Percentiles rank a stretch among this genome's conserved stretches.
Evolutionary conservation across 2,888 invertebrate genomes (phyloP).

Genomic region (Celastrina argiolus): DNA sequence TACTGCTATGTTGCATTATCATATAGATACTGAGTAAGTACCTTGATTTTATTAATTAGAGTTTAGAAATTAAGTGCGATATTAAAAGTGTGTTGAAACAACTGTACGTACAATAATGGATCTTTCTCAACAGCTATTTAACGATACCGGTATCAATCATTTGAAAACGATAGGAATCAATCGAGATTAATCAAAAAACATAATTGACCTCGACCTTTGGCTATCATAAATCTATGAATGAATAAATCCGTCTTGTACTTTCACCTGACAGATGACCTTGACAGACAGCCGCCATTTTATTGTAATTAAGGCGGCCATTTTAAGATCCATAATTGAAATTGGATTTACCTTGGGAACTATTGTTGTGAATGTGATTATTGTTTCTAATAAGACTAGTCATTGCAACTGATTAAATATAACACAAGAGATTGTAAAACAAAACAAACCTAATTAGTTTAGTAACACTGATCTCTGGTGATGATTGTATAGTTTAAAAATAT

Average conservation of each 20-base stretch:
- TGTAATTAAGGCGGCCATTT: conserved; percentile 33
- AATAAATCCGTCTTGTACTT: conserved; percentile 36
- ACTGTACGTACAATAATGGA: background rate
- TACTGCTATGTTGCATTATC: no score
- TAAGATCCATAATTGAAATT: conserved; percentile 24
- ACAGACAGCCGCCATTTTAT: conserved; percentile 33
- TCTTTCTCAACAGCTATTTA: conserved; percentile 30
- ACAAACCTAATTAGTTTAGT: conserved; percentile 5
- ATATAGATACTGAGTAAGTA: background rate
- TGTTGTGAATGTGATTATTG: background rate
- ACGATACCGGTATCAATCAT: conserved; percentile 31
- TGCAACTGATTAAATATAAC: background rate
- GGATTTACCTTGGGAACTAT: conserved; percentile 22
- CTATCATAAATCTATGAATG: conserved; percentile 41
- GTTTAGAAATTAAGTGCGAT: background rate
- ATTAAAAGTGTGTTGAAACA: background rate
- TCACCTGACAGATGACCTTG: conserved; percentile 45
- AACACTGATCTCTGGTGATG: background rate
- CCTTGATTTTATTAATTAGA: background rate
- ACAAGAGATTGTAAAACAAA: background rate
- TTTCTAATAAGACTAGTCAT: conserved; percentile 11
- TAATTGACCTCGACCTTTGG: conserved; percentile 47
- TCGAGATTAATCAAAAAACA: conserved; percentile 30
- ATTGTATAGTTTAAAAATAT: background rate
- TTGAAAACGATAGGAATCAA: conserved; percentile 26